Base-by-base conservation (phyloP, 2,113 vertebrate genomes). In the Suncus etruscus region DNA sequence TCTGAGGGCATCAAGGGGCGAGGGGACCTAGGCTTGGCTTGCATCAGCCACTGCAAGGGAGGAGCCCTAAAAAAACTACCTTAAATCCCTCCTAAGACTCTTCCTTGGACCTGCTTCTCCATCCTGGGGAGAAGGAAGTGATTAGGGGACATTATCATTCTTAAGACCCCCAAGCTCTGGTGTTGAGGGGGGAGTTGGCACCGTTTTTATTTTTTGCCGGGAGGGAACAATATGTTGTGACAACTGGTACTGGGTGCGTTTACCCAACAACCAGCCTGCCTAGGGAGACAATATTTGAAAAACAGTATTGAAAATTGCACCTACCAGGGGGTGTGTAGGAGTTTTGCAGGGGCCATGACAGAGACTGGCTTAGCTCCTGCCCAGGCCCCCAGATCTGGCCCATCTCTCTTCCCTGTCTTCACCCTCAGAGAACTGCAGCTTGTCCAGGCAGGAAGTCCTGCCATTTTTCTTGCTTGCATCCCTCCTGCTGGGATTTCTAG, bases 191-290 rank as follows among this genome's bases (percentile, higher is more conserved):
- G 92, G 79, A 63, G 88, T 14, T 74, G 92, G 83, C 91, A 32
- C 68, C 94, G 95, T 95, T 93, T 6, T 90, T 48, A 77, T 20
- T 73, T 66, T 89, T 39, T 94, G 89, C 94, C 25, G 25, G 95
- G 94, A 97, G 95, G 95, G 94, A 97, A 89, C 96, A 97, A 94
- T 96, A 96, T 97, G 96, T 94, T 97, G 89, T 0, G 79, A 95
- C 96, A 97, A 96, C 96, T 97, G 96, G 92, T 94, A 91, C 94
- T 92, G 91, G 89, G 94, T 94, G 84, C 89, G 91, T 97, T 96
- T 96, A 93, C 82, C 86, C 95, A 97, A 97, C 96, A 96, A 84
- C 95, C 94, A 93, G 96, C 68, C 96, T 95, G 95, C 92, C 95
- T 85, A 86, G 95, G 94, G 95, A 95, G 89, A 94, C 89, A 97